Conservation (phyloP, 2,797 vertebrate species). For the Chrysocyon brachyurus region DNA sequence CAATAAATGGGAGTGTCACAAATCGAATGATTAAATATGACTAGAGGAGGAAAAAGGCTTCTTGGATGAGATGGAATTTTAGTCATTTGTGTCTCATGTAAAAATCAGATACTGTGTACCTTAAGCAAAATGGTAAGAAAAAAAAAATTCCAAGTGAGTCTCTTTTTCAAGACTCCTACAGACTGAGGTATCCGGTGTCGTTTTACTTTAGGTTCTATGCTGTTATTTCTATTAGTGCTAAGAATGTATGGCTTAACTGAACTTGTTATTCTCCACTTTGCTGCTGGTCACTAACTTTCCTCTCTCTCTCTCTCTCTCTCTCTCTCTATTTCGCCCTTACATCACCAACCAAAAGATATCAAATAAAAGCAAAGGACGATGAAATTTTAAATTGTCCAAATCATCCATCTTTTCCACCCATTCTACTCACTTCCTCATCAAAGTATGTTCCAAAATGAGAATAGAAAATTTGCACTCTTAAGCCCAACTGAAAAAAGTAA, state of each 20-base stretch:
- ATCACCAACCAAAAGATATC: not conserved
- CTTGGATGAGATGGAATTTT: slow-evolving; percentile 47
- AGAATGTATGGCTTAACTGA: not conserved
- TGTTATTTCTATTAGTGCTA: not conserved
- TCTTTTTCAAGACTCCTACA: not conserved
- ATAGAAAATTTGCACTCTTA: not conserved
- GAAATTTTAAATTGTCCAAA: slow-evolving; percentile 2
- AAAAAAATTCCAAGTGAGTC: not conserved
- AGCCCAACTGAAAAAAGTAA: not conserved
- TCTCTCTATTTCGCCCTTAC: not conserved
- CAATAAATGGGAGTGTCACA: slow-evolving; percentile 33
- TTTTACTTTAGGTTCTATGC: not conserved
- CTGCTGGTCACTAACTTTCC: not conserved
- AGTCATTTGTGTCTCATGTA: slow-evolving; percentile 51
- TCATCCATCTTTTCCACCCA: not conserved
- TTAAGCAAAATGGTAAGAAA: slow-evolving; percentile 29
- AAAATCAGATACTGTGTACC: not conserved
- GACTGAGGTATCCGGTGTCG: not conserved
- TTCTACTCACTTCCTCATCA: not conserved
- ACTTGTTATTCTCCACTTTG: not conserved
- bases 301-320: not conserved
- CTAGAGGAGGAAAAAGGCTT: not conserved
- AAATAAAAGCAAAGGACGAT: not conserved
- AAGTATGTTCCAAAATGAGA: not conserved
- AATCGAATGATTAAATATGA: slow-evolving; percentile 60